Base-by-base conservation (phyloP, 2,797 vertebrate species). In the Platalea minor region DNA sequence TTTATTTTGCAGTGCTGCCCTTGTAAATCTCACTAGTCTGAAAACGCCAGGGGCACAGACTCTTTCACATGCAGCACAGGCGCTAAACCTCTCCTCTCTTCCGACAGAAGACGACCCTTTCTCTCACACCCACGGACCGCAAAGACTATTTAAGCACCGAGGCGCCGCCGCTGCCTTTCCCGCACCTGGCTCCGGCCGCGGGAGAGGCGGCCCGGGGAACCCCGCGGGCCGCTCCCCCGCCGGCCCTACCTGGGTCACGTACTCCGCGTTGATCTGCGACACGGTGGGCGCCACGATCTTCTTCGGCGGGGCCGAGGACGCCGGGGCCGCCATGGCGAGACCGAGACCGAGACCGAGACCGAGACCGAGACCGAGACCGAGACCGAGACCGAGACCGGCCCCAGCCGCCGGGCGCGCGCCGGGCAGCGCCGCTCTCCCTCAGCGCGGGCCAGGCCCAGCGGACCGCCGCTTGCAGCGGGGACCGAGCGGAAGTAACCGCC, bases 261-360 rank as follows among this genome's bases (percentile, higher is more conserved):
- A 99, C 97, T 99, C 99, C 4, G 99, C 99, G 87, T 99, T 99
- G 68, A 99, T 99, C 98, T 99, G 99, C 15, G 99, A 98, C 93
- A 99, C 99, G 26, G 99, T 99, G 4, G 99, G 99, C 25, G 99
- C 99, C 60, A 99, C 98, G 54, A 98, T 98, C 94, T 99, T 99
- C 95, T 99, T 99, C 61, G 97, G 97, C 57, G 97, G 97, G 18
- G 94, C 95, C 13, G 97, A 85, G 46, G 97, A 7, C 88, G 77
- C 28, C 33, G 63, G 8, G 19, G 88, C 41, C 61, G 88, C 92
- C 92, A 78, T 94, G 23, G 26, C 46, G 39, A 41, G 39, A 37
- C 37, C 37, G 39, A 10, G 39, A 39, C 39, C 39, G 35, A 35
- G 35, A 35, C 35, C 46, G 39, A 41, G 39, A 37, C 37, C 37